Evolutionary conservation across 2,113 vertebrate species (phyloP).

Genomic region (Callorhinus ursinus): DNA sequence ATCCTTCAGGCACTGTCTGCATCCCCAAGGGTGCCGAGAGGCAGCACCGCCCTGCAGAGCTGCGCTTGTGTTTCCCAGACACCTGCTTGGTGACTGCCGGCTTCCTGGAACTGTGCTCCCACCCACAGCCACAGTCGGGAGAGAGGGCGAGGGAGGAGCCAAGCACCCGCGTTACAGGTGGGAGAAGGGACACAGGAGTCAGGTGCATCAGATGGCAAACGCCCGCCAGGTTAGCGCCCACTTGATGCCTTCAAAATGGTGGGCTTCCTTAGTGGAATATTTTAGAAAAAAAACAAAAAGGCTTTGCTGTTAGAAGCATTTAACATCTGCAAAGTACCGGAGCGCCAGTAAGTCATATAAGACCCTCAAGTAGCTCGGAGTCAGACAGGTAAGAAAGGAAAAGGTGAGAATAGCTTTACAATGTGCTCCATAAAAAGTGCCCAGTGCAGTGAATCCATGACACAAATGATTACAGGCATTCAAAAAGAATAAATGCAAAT

Average conservation of each 20-base stretch:
- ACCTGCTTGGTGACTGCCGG: not conserved
- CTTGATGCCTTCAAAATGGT: not conserved
- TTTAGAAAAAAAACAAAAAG: too few relatives aligned
- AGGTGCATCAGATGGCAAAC: fast-evolving
- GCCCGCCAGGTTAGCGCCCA: not conserved
- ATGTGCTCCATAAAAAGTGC: not conserved
- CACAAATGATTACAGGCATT: not conserved
- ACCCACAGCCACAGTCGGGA: fast-evolving
- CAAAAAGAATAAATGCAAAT: not conserved
- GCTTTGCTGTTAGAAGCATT: not conserved
- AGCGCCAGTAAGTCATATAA: fast-evolving
- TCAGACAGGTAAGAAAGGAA: not conserved
- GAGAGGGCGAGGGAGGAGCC: not conserved
- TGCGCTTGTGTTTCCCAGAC: not conserved
- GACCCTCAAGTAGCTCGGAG: not conserved
- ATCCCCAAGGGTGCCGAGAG: not conserved
- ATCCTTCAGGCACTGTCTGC: not conserved
- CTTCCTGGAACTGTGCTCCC: not conserved
- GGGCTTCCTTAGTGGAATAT: fast-evolving
- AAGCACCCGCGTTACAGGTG: fast-evolving
- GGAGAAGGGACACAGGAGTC: fast-evolving
- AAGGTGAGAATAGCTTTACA: fast-evolving
- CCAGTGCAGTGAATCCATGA: not conserved
- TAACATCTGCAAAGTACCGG: not conserved
- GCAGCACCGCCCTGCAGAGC: too few relatives aligned